These are phyloP conservation scores for Myotis lucifugus DNA, from an alignment of 2,113 vertebrate species.

Conservation along the genomic window DNA sequence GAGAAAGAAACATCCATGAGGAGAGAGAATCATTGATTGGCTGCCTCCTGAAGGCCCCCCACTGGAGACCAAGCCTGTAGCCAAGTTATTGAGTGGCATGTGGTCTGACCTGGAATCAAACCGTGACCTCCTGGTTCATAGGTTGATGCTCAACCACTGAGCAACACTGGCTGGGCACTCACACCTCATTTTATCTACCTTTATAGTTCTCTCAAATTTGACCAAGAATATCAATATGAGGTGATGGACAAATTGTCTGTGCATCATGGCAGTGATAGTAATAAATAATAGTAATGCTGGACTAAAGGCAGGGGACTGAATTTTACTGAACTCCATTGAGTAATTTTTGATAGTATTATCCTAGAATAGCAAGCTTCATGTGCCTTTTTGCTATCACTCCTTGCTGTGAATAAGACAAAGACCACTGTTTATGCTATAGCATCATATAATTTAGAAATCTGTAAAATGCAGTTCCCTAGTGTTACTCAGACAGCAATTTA, in stretches of 20 bases:
- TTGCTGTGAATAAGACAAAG: conserved; percentile 3
- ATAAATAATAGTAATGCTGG: background rate
- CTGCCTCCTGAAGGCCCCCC: too few relatives aligned
- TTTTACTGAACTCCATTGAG: background rate
- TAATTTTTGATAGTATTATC: background rate
- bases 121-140: too few relatives aligned
- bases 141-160: too few relatives aligned
- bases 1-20: too few relatives aligned
- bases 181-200: background rate
- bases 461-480: background rate
- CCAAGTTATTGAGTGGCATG: too few relatives aligned
- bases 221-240: background rate
- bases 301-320: background rate
- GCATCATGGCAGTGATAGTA: too few relatives aligned
- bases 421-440: background rate
- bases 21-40: too few relatives aligned
- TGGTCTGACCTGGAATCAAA: too few relatives aligned
- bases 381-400: background rate
- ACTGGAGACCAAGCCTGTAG: too few relatives aligned
- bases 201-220: background rate
- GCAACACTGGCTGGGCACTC: background rate
- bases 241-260: background rate
- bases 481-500: background rate
- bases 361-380: background rate
- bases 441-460: conserved; percentile 26